Conservation (phyloP, 2,113 vertebrate species). For the Pungitius pungitius region DNA sequence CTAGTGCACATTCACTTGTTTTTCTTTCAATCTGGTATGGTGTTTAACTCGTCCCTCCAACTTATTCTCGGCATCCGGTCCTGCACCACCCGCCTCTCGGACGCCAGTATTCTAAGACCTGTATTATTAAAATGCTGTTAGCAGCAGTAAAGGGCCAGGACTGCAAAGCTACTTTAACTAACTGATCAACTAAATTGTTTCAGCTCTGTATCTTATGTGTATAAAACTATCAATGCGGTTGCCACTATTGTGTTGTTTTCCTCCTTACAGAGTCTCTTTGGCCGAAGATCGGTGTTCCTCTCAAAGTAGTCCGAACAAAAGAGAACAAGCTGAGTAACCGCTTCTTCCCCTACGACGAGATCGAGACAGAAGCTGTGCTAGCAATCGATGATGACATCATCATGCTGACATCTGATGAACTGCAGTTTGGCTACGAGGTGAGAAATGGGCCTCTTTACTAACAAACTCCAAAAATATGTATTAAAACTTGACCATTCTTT, state of each 20-base stretch:
- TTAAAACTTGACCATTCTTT: conserved; percentile 16
- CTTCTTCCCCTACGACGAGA: conserved; percentile 98
- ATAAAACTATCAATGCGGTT: neutral
- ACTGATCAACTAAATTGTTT: neutral
- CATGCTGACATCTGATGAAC: conserved; percentile 97
- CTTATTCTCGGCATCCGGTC: no score
- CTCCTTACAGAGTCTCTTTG: conserved; percentile 87
- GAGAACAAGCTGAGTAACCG: conserved; percentile 98
- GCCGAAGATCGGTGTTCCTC: conserved; percentile 95
- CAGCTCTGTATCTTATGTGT: neutral
- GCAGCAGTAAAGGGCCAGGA: no score
- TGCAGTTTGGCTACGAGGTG: conserved; percentile 99
- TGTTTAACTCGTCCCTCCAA: no score
- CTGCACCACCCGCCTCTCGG: no score
- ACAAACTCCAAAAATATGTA: neutral
- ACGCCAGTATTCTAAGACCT: no score
- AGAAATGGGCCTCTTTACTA: conserved; percentile 2
- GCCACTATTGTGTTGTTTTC: neutral
- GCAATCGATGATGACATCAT: conserved; percentile 99
- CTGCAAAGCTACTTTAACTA: neutral
- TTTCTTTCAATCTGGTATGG: no score
- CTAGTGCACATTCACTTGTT: no score
- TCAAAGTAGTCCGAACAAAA: conserved; percentile 93
- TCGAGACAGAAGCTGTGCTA: conserved; percentile 94
- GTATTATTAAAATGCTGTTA: no score